These are phyloP conservation scores for Coluber constrictor DNA, from an alignment of 2,797 vertebrate species.

Conservation along the genomic window DNA sequence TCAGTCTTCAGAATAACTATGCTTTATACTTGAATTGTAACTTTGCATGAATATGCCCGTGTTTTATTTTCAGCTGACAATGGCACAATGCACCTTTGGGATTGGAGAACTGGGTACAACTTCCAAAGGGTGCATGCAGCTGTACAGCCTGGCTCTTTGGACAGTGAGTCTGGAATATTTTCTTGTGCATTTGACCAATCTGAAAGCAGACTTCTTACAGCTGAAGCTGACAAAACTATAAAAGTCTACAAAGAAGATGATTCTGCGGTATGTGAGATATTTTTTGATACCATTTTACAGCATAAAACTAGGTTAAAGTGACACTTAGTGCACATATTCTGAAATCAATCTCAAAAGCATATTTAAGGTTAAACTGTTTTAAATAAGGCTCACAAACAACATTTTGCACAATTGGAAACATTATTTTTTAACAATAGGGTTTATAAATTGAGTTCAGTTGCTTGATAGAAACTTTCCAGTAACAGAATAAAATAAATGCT, in stretches of 20 bases:
- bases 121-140: conserved; percentile 97
- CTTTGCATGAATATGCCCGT: background rate
- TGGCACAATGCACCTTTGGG: conserved; percentile 98
- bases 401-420: background rate
- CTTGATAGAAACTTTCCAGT: background rate
- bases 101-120: conserved; percentile 98
- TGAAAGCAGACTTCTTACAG: conserved; percentile 90
- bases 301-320: background rate
- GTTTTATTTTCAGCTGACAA: conserved; percentile 85
- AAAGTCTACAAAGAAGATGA: conserved; percentile 98
- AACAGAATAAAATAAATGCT: background rate
- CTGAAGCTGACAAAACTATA: conserved; percentile 98
- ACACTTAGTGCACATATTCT: background rate
- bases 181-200: conserved; percentile 93
- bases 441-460: background rate
- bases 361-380: background rate
- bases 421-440: rapidly evolving
- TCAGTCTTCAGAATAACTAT: background rate
- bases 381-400: background rate
- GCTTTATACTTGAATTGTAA: background rate
- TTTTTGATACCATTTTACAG: background rate
- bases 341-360: background rate
- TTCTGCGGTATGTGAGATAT: conserved; percentile 78
- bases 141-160: conserved; percentile 94
- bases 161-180: conserved; percentile 98